Percentiles rank a stretch among this genome's conserved stretches.
Evolutionary conservation across 2,797 vertebrate genomes (phyloP).

Genomic region (Lithobates pipiens): DNA sequence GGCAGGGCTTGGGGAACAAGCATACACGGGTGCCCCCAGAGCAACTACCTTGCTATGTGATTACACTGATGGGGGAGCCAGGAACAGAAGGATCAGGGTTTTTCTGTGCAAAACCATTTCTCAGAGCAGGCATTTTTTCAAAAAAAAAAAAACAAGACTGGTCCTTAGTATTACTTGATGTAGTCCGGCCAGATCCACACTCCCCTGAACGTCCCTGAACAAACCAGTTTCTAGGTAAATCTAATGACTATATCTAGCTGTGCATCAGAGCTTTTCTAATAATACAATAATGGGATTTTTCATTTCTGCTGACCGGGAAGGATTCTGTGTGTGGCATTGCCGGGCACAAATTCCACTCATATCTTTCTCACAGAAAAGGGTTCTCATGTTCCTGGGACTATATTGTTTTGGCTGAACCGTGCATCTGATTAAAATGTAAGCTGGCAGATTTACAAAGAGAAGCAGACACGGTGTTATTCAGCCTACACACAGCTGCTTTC

Average conservation of each 20-base stretch:
- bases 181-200: no score
- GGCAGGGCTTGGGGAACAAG: no score
- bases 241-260: background rate
- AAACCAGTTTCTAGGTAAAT: background rate
- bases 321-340: background rate
- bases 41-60: no score
- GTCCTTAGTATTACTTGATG: no score
- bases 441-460: background rate
- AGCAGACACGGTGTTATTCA: background rate
- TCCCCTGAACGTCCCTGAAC: background rate
- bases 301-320: background rate
- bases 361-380: background rate
- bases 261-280: background rate
- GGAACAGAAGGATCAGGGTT: no score
- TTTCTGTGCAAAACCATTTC: no score
- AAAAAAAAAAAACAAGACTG: no score
- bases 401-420: background rate
- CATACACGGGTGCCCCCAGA: no score
- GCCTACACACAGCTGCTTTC: background rate
- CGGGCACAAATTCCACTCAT: background rate
- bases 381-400: background rate
- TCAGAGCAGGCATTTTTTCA: no score
- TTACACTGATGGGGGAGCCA: no score
- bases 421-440: background rate
- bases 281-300: background rate